Evolutionary conservation across 2,888 invertebrate genomes (phyloP).

Genomic region (Drosophila buzzatii): DNA sequence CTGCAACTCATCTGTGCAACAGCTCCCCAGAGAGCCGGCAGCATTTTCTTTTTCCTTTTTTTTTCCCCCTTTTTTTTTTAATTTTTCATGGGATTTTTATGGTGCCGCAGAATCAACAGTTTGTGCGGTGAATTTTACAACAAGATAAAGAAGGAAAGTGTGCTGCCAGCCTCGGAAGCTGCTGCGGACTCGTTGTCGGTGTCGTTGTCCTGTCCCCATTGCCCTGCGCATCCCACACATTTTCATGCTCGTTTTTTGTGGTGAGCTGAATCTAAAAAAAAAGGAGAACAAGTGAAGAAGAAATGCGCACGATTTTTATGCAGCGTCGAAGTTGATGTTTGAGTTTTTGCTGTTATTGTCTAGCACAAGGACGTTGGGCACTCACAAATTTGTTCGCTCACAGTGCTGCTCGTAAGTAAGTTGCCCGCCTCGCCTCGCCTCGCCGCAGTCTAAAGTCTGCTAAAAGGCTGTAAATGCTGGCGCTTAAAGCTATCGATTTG

Average conservation of each 20-base stretch:
- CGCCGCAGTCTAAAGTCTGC: slow-evolving; percentile 9
- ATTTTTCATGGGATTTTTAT: slow-evolving; percentile 83
- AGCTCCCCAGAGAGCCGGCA: slow-evolving; percentile 25
- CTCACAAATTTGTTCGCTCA: slow-evolving; percentile 36
- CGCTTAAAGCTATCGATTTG: slow-evolving; percentile 48
- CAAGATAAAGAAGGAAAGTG: slow-evolving; percentile 71
- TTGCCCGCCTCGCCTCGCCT: slow-evolving; percentile 5
- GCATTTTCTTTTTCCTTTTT: slow-evolving; percentile 1
- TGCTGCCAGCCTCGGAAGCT: slow-evolving; percentile 35
- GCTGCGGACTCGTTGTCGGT: slow-evolving; percentile 34
- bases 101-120: slow-evolving; percentile 83
- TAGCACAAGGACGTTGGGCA: slow-evolving; percentile 70
- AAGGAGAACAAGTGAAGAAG: neutral
- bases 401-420: slow-evolving; percentile 16
- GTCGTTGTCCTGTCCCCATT: slow-evolving; percentile 38
- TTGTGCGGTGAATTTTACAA: slow-evolving; percentile 84
- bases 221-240: neutral
- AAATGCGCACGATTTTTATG: slow-evolving; percentile 59
- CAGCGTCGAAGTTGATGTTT: slow-evolving; percentile 70
- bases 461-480: neutral
- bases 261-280: slow-evolving; percentile 22
- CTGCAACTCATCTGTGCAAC: slow-evolving; percentile 66
- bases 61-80: slow-evolving; percentile 39
- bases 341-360: slow-evolving; percentile 65
- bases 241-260: slow-evolving; percentile 23